Percentiles rank a stretch among this genome's conserved stretches.
Evolutionary conservation across 2,888 invertebrate genomes (phyloP).

Genomic region (Mesorhabditis belari): DNA sequence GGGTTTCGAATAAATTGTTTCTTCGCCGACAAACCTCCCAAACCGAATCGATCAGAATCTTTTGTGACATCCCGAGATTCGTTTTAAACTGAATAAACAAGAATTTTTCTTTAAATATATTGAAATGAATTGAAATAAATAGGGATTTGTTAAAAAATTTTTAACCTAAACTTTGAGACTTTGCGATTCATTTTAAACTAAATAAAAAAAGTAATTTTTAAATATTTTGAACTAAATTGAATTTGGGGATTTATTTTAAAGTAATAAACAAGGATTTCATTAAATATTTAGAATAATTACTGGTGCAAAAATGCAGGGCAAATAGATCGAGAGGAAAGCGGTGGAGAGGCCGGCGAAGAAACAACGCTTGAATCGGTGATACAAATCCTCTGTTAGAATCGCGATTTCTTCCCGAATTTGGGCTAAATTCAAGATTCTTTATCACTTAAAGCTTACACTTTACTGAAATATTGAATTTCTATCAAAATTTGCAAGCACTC

Average conservation of each 20-base stretch:
- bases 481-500: not conserved
- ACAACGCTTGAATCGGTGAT: constrained; percentile 75
- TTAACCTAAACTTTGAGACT: not conserved
- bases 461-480: not conserved
- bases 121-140: too few species aligned
- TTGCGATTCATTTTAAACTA: not conserved
- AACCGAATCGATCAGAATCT: constrained; percentile 36
- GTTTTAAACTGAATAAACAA: constrained; percentile 38
- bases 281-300: too few species aligned
- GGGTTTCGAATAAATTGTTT: constrained; percentile 2
- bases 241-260: not conserved
- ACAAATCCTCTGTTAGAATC: constrained; percentile 76
- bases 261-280: too few species aligned
- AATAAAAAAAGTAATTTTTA: constrained; percentile 2
- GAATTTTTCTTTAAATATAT: too few species aligned
- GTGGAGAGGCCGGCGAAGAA: constrained; percentile 75
- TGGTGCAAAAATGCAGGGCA: constrained; percentile 82
- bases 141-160: too few species aligned
- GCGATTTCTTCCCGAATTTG: constrained; percentile 74
- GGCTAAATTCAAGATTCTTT: constrained; percentile 53
- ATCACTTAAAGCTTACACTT: not conserved
- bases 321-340: constrained; percentile 79
- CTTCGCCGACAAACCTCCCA: constrained; percentile 26
- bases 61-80: constrained; percentile 29
- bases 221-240: not conserved